These are phyloP conservation scores for Guaruba guarouba DNA, from an alignment of 2,113 vertebrate species.

Conservation along the genomic window DNA sequence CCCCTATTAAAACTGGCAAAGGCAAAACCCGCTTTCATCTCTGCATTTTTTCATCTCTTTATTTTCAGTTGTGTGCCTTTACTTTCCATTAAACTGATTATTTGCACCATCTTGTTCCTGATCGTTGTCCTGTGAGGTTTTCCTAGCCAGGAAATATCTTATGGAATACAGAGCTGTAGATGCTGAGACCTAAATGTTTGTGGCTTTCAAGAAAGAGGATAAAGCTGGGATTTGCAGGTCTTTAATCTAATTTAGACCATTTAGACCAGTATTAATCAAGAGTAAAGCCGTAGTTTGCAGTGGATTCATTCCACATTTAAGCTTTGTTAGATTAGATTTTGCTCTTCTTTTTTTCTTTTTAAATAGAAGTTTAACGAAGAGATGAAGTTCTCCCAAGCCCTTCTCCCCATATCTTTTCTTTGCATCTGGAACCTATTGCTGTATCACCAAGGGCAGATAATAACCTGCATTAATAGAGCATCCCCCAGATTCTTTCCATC, in stretches of 20 bases:
- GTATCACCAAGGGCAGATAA: neutral
- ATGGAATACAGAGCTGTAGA: neutral
- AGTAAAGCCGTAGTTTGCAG: neutral
- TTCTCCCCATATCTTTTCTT: neutral
- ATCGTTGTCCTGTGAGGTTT: constrained; percentile 22
- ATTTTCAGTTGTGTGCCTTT: neutral
- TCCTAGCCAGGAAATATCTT: constrained; percentile 32
- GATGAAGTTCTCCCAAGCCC: neutral
- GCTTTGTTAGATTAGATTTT: neutral
- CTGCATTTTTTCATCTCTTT: constrained; percentile 42
- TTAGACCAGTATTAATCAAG: neutral
- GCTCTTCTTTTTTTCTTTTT: neutral
- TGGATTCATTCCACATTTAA: neutral
- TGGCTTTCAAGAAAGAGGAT: neutral
- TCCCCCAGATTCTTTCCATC: neutral
- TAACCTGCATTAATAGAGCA: neutral
- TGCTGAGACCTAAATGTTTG: neutral
- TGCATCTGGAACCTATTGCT: neutral
- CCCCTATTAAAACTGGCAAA: neutral
- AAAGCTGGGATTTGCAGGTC: neutral
- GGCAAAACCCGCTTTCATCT: constrained; percentile 27
- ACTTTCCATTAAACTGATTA: constrained; percentile 51
- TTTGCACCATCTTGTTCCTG: constrained; percentile 41
- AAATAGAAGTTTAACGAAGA: neutral
- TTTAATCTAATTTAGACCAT: neutral